Percentiles rank a stretch among this genome's conserved stretches.
These are phyloP conservation scores for Mimas tiliae DNA, from an alignment of 2,888 invertebrate species.

Conservation along the genomic window DNA sequence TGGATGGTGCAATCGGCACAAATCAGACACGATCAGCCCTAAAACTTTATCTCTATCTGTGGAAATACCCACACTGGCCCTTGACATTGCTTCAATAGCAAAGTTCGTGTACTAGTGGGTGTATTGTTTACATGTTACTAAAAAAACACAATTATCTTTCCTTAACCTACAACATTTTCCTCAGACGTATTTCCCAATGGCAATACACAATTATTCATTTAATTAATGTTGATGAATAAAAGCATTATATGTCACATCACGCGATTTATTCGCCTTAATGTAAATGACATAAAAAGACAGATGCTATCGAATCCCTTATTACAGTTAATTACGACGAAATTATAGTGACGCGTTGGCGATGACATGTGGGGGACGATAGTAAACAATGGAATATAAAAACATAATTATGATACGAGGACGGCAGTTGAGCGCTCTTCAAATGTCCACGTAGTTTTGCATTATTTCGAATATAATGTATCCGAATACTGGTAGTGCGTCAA, in stretches of 20 bases:
- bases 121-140: conserved; percentile 2
- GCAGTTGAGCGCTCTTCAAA: conserved; percentile 9
- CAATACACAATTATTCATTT: conserved; percentile 31
- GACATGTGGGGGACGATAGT: conserved; percentile 47
- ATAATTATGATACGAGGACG: conserved; percentile 43
- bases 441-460: conserved; percentile 17
- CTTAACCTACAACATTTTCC: conserved; percentile 24
- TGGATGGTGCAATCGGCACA: no score
- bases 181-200: conserved; percentile 35
- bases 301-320: conserved; percentile 68
- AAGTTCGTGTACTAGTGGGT: not conserved
- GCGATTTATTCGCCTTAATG: conserved; percentile 22
- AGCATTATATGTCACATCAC: conserved; percentile 27
- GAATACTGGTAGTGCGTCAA: not conserved
- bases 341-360: conserved; percentile 41
- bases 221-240: conserved; percentile 33
- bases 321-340: conserved; percentile 60
- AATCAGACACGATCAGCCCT: no score
- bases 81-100: not conserved
- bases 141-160: conserved; percentile 26
- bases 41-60: not conserved
- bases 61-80: no score
- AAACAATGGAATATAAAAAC: conserved; percentile 46
- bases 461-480: conserved; percentile 15
- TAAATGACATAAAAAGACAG: conserved; percentile 53